Percentiles rank a stretch among this genome's conserved stretches.
Conservation (phyloP, 2,797 vertebrate species). For the Enoplosus armatus region DNA sequence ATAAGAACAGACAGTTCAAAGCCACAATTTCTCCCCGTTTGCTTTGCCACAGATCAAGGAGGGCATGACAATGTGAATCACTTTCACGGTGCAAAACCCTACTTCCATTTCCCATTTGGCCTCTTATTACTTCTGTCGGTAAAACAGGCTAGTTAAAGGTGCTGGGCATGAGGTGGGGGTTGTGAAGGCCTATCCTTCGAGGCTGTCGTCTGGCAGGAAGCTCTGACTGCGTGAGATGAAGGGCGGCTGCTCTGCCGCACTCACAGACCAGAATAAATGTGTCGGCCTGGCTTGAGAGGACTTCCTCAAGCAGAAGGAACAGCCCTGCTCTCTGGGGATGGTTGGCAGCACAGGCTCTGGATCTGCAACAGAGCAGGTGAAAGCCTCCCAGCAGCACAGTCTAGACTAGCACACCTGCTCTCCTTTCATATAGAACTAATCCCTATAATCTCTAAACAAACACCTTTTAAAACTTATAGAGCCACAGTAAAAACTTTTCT, state of each 20-base stretch:
- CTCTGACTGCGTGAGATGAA: conserved; percentile 57
- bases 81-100: conserved; percentile 59
- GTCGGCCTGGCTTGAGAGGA: conserved; percentile 59
- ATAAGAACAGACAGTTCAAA: conserved; percentile 73
- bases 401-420: conserved; percentile 58
- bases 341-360: conserved; percentile 49
- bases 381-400: conserved; percentile 52
- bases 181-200: conserved; percentile 32
- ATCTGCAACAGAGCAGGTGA: conserved; percentile 61
- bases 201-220: conserved; percentile 57
- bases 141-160: conserved; percentile 66
- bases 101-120: conserved; percentile 69
- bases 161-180: conserved; percentile 32
- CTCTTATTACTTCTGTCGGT: conserved; percentile 63
- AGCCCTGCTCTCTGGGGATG: conserved; percentile 47
- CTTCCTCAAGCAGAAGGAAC: conserved; percentile 69
- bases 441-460: conserved; percentile 47
- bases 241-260: conserved; percentile 36
- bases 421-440: conserved; percentile 48
- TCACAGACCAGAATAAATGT: conserved; percentile 66
- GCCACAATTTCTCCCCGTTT: conserved; percentile 58
- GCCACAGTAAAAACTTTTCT: conserved; percentile 24
- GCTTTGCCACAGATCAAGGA: conserved; percentile 69
- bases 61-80: conserved; percentile 66
- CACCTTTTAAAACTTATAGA: conserved; percentile 38